phyloP scores from a whole-genome alignment of 2,888 invertebrate genomes.

The Parthenolecanium corni region DNA sequence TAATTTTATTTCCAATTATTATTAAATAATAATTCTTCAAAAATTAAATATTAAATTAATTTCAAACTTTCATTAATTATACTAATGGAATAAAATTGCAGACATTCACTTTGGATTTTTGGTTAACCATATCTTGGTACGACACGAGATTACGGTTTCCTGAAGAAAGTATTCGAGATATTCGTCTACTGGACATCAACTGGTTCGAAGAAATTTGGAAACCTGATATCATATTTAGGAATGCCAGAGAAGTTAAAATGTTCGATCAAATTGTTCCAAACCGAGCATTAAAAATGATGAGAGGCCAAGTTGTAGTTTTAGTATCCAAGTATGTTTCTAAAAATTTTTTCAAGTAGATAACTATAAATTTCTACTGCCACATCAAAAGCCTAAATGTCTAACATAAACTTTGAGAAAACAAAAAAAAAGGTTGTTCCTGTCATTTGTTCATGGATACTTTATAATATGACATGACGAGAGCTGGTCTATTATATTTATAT shows the following conservation, averaged over 20 bases:
- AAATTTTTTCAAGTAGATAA: background rate
- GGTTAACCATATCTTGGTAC: constrained; percentile 11
- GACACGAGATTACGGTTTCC: constrained; percentile 16
- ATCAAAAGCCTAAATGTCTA: no score
- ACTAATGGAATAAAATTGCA: background rate
- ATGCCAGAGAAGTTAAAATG: constrained; percentile 12
- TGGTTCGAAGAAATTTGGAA: constrained; percentile 6
- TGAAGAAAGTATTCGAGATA: background rate
- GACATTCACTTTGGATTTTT: constrained; percentile 13
- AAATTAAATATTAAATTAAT: no score
- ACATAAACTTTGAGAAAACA: no score
- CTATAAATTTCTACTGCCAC: no score
- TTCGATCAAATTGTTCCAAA: constrained; percentile 10
- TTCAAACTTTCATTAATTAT: no score
- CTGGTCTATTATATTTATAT: no score
- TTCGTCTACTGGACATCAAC: constrained; percentile 1
- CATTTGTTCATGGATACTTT: no score
- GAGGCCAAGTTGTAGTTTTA: constrained; percentile 4
- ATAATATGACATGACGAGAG: no score
- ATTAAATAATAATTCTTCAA: background rate
- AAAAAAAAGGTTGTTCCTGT: no score
- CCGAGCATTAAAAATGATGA: constrained; percentile 1
- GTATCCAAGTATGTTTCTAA: constrained; percentile 1
- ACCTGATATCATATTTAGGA: constrained; percentile 16
- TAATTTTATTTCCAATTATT: background rate